phyloP scores from a whole-genome alignment of 1,140 invertebrate species.

The Cyphomyrmex costatus region DNA sequence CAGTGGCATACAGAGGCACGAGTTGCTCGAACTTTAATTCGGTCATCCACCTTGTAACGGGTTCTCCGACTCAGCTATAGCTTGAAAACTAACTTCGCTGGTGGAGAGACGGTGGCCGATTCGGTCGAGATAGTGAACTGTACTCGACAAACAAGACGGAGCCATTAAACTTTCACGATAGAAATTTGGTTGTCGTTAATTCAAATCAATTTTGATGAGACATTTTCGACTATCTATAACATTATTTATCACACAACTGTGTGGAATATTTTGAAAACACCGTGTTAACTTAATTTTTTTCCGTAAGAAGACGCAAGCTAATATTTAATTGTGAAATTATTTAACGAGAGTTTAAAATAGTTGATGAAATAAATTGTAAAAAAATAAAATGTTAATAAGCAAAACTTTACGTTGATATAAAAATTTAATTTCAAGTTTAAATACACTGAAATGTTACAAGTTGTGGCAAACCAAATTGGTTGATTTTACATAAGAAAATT shows the following conservation, averaged over 20 bases:
- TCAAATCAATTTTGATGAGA: conserved; percentile 28
- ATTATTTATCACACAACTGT: neutral
- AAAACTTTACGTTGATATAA: neutral
- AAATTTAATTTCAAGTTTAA: conserved; percentile 45
- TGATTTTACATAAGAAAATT: too few relatives aligned
- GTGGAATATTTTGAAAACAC: neutral
- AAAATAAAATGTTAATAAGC: neutral
- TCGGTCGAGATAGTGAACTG: conserved; percentile 55
- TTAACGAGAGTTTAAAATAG: neutral
- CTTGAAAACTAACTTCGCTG: conserved; percentile 60
- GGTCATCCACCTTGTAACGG: conserved; percentile 65
- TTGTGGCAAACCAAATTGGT: neutral
- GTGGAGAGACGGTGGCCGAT: conserved; percentile 36
- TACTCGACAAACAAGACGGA: conserved; percentile 56
- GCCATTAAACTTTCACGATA: conserved; percentile 51
- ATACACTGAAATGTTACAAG: conserved; percentile 18
- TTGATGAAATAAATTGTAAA: neutral
- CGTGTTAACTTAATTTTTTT: neutral
- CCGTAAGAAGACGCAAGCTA: neutral
- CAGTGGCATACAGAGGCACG: conserved; percentile 28
- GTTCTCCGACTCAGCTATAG: conserved; percentile 51
- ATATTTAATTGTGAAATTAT: conserved; percentile 26
- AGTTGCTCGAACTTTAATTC: conserved; percentile 65
- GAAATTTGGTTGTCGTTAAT: conserved; percentile 55
- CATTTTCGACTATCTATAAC: conserved; percentile 5